phyloP scores from a whole-genome alignment of 2,888 invertebrate genomes.

The Ethmia dodecea region DNA sequence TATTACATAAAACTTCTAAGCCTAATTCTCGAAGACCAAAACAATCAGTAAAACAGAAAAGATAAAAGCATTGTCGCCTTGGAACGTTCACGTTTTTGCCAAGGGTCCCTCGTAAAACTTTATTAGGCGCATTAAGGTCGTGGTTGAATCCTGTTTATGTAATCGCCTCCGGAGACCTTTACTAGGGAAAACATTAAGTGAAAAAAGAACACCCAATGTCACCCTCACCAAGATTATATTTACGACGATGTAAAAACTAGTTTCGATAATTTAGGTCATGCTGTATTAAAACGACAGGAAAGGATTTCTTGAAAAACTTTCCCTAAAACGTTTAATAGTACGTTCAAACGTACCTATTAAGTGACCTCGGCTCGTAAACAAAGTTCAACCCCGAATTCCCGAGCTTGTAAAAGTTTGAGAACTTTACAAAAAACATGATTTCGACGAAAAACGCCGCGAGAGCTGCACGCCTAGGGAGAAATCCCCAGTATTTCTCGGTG shows the following conservation, averaged over 20 bases:
- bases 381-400: conserved; percentile 4
- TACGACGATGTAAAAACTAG: too few species aligned
- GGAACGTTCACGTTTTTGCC: conserved; percentile 71
- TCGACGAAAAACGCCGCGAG: conserved; percentile 2
- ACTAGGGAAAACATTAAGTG: conserved; percentile 74
- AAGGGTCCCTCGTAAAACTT: conserved; percentile 75
- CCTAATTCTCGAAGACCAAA: conserved; percentile 60
- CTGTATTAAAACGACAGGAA: not conserved
- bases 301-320: not conserved
- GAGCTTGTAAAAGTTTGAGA: conserved; percentile 1
- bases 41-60: conserved; percentile 72
- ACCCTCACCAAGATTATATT: conserved; percentile 60
- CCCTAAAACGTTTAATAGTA: too few species aligned
- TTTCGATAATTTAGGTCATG: not conserved
- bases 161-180: conserved; percentile 74
- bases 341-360: too few species aligned
- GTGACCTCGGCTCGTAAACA: conserved; percentile 5
- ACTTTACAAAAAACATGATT: conserved; percentile 6
- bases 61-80: conserved; percentile 75
- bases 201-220: conserved; percentile 69
- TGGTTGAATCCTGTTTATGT: conserved; percentile 77
- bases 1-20: conserved; percentile 29
- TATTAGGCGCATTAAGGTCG: conserved; percentile 76
- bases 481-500: too few species aligned
- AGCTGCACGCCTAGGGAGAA: conserved; percentile 2